phyloP scores from a whole-genome alignment of 2,113 vertebrate genomes.

The Cyanoderma ruficeps region DNA sequence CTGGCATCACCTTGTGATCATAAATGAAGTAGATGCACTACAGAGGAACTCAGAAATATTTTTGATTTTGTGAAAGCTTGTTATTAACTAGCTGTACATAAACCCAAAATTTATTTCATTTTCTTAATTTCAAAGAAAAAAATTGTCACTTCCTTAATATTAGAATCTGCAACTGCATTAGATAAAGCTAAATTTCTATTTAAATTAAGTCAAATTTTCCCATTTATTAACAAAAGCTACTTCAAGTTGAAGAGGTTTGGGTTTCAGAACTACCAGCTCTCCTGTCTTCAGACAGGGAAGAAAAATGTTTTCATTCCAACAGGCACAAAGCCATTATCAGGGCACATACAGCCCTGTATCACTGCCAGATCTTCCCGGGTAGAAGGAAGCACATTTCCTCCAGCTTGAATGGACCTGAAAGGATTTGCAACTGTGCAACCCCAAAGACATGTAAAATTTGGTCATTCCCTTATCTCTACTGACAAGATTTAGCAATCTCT shows the following conservation, averaged over 20 bases:
- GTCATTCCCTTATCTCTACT: neutral
- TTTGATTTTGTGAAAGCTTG: neutral
- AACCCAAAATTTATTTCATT: neutral
- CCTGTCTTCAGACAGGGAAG: neutral
- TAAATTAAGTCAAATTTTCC: neutral
- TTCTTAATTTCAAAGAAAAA: neutral
- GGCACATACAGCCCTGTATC: neutral
- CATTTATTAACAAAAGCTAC: neutral
- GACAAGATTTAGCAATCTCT: neutral
- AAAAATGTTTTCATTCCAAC: neutral
- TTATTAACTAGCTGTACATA: neutral
- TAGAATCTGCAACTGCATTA: neutral
- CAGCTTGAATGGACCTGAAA: neutral
- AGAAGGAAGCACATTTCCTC: neutral
- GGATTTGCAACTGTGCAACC: neutral
- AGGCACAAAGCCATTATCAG: neutral
- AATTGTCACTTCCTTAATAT: neutral
- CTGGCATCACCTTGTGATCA: neutral
- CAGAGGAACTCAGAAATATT: neutral
- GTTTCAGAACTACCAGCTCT: neutral
- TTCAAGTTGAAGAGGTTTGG: neutral
- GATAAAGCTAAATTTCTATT: neutral
- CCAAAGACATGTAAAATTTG: neutral
- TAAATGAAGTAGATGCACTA: neutral
- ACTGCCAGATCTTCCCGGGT: neutral